Evolutionary conservation across 1,140 invertebrate genomes (phyloP), one percentile per base, ranked within the genome.

Genomic region (Antheraea mylitta): DNA sequence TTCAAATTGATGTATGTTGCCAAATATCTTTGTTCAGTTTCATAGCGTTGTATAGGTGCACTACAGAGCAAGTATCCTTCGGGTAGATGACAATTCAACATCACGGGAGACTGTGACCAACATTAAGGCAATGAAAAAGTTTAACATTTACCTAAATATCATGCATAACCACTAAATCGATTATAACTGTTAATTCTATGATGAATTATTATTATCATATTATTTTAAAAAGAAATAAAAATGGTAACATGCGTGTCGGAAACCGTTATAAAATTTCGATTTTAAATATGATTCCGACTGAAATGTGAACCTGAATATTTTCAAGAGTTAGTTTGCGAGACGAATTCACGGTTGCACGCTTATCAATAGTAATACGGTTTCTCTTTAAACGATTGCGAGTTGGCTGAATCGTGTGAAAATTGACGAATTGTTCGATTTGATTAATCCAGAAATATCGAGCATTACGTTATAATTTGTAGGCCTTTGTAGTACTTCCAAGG

Each of bases 311-410:
- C 45, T 53, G 45, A 53, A 53, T 6, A 53, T 53, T 53, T 53
- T 53, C 45, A 53, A 53, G 45, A 53, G 10, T 53, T n/a, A 53
- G 45, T 53, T n/a, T 16, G 45, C 45, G 45, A 53, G 45, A 53
- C 45, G 45, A 53, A 53, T 53, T 16, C 45, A 16, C 45, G 10
- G 5, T 53, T 53, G 45, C 45, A 53, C 45, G 45, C 11, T 53
- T 53, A 53, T 53, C 45, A 53, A 53, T 53, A 53, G 45, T 53
- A 53, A 53, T 53, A 53, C 45, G 45, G 45, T 53, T 53, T 53
- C 45, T 53, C 45, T 53, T 53, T 53, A 53, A 53, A 53, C 45
- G 45, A 53, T 53, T 53, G 45, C 45, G 45, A 53, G 45, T 53
- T 0, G 16, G 16, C 45, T 53, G 45, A 53, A 53, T 53, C 45